Percentiles rank a stretch among this genome's conserved stretches.
Conservation (phyloP, 2,113 vertebrate genomes). For the Dolichallabes microphthalmus region DNA sequence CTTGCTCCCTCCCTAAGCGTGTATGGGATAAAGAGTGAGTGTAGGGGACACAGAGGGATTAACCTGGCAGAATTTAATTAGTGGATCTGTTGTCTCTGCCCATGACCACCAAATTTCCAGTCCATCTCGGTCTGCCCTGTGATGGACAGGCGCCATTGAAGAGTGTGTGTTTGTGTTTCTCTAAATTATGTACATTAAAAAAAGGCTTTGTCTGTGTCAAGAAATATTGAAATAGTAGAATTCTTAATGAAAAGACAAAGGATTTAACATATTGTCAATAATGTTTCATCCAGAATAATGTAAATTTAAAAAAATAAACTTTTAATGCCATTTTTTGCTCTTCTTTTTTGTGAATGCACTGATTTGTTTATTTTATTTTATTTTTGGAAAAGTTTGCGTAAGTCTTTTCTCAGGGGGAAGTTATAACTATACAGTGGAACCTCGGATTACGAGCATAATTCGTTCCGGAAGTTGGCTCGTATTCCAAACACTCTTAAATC, state of each 20-base stretch:
- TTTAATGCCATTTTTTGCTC: no score
- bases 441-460: no score
- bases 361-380: no score
- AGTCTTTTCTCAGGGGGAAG: no score
- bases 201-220: not conserved
- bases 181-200: conserved; percentile 3
- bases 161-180: not conserved
- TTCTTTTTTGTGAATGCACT: no score
- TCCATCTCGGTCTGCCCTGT: conserved; percentile 62
- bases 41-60: conserved; percentile 82
- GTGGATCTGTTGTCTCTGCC: conserved; percentile 84
- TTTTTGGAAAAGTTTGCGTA: no score
- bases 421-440: no score
- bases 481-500: no score
- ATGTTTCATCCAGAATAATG: not conserved
- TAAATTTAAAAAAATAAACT: no score
- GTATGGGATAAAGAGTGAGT: conserved; percentile 67
- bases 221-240: not conserved
- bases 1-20: conserved; percentile 43
- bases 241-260: not conserved
- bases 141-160: conserved; percentile 58
- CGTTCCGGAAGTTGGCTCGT: no score
- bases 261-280: not conserved
- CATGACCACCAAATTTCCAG: conserved; percentile 86
- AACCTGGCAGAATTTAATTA: conserved; percentile 96